Evolutionary conservation across 2,888 invertebrate species (phyloP).

Genomic region (Caenorhabditis sulstoni): DNA sequence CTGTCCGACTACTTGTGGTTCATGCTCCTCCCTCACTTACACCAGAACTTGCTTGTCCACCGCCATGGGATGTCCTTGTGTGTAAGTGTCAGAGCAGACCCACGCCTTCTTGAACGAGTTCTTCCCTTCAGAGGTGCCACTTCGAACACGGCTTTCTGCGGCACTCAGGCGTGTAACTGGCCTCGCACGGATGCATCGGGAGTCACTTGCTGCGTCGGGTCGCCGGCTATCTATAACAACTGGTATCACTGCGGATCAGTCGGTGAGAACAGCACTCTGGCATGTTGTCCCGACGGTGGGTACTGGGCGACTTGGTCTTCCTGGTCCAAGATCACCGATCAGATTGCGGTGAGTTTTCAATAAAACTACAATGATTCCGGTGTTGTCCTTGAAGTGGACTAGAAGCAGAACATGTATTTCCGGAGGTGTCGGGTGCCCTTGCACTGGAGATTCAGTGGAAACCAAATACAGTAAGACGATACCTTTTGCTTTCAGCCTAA

Average conservation of each 20-base stretch:
- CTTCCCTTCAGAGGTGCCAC: constrained; percentile 27
- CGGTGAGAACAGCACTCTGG: not conserved
- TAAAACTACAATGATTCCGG: too few relatives aligned
- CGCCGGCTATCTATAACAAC: constrained; percentile 20
- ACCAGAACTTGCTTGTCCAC: constrained; percentile 39
- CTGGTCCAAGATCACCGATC: constrained; percentile 22
- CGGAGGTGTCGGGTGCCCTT: constrained; percentile 24
- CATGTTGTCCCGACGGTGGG: constrained; percentile 48
- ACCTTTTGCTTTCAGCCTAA: not conserved
- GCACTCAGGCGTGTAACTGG: constrained; percentile 43
- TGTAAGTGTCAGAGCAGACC: too few relatives aligned
- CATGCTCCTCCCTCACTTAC: constrained; percentile 19
- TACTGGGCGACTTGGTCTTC: constrained; percentile 21
- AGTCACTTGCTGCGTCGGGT: constrained; percentile 27
- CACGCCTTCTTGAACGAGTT: too few relatives aligned
- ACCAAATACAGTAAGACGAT: constrained; percentile 8
- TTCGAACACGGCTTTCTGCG: constrained; percentile 9
- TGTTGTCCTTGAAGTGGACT: constrained; percentile 25
- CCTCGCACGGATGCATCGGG: constrained; percentile 17
- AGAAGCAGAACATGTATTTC: constrained; percentile 29
- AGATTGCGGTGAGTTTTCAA: constrained; percentile 25
- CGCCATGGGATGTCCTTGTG: constrained; percentile 19
- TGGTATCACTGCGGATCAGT: constrained; percentile 50
- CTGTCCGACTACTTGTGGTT: constrained; percentile 39
- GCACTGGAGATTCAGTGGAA: constrained; percentile 24